Evolutionary conservation across 2,113 vertebrate genomes (phyloP), one percentile per base, ranked within the genome.

Genomic region (Pipa parva): DNA sequence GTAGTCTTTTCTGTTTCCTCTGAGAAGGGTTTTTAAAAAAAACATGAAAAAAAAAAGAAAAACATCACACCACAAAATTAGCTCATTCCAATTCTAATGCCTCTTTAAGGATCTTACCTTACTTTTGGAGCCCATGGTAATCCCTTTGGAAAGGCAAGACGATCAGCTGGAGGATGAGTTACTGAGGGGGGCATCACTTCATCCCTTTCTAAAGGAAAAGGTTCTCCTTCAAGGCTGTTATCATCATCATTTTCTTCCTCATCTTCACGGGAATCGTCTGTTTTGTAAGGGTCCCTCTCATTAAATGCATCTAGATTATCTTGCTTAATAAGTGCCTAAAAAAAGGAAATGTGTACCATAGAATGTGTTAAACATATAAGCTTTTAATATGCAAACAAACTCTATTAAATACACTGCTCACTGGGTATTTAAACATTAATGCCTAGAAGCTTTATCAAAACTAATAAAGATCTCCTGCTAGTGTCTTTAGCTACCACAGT

Each of bases 261-360:
- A 0, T 99, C 97, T 63, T 98, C 96, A 0, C 95, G 92, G 15
- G 90, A 48, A 39, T 99, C 97, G 0, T 99, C 97, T 0, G 94
- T 84, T 75, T 98, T 98, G 79, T 97, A 98, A 0, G 96, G 96
- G 68, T 99, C 97, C 29, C 96, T 84, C 78, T 99, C 97, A 0
- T 99, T 99, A 77, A 98, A 99, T 3, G 96, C 94, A n/a, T 99
- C 97, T 0, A 99, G 83, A 74, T 98, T 98, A 79, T 99, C 96
- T 80, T 99, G 97, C 73, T 99, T 99, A 55, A 97, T 98, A 48
- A 99, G 81, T 1, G 90, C 90, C 97, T 99, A 76, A 59, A 55
- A 59, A 13, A 21, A 48, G 45, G 18, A 42, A n/a, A n/a, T n/a
- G n/a, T n/a, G n/a, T n/a, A n/a, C n/a, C n/a, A n/a, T n/a, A n/a